Evolutionary conservation across 2,797 vertebrate genomes (phyloP), one percentile per base, ranked within the genome.

Genomic region (Helostoma temminkii): DNA sequence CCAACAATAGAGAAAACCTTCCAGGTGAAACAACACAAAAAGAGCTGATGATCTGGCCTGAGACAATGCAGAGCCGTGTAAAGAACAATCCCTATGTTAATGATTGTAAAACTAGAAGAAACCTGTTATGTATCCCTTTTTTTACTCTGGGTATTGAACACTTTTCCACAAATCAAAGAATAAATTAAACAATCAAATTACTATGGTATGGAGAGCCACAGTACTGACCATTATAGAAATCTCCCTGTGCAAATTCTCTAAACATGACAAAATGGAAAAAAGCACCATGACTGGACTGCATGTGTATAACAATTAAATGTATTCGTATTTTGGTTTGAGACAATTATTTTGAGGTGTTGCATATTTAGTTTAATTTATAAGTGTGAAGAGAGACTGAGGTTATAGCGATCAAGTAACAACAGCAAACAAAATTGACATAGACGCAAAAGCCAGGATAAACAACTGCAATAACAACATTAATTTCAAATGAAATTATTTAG

Each of bases 21-120:
- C 84, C 72, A 90, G 94, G 93, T 94, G 70, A 80, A 48, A 59
- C 25, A 42, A n/a, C n/a, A 49, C 3, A 54, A 74, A 55, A 75
- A 39, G 25, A 28, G 30, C 39, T 14, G 18, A 25, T 37, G 7
- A 54, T 34, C 21, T 9, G 47, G 9, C n/a, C 37, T 0, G 1
- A 39, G 36, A 54, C 12, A 11, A n/a, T 34, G 5, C n/a, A 52
- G 19, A 19, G 1, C 4, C 54, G 30, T 79, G 46, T 59, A 42
- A 74, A 78, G 6, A 60, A 28, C 19, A 6, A 30, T 16, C 1
- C 50, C 65, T 6, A 52, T 41, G 21, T 25, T 24, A 25, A 18
- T 64, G 26, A 50, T 22, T 25, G 10, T 37, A 4, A 37, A 30
- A n/a, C 48, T 25, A 5, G 7, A 4, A 9, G 42, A 24, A 30